Evolutionary conservation across 2,113 vertebrate genomes (phyloP), one percentile per base, ranked within the genome.

Genomic region (Ranitomeya variabilis): DNA sequence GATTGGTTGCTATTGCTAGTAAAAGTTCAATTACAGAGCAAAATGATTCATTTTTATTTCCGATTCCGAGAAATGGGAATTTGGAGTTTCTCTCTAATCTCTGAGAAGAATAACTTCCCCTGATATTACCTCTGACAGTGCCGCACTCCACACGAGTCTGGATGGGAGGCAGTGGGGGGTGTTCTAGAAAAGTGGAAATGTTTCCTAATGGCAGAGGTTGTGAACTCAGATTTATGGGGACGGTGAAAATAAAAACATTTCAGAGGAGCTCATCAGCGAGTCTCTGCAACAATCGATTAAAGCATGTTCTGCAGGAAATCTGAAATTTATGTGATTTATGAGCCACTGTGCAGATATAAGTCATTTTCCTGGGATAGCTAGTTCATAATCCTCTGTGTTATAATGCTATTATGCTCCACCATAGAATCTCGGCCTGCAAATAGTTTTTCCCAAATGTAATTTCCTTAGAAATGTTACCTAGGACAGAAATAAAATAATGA

Each of bases 141-240:
- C 71, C 13, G 69, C 16, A 13, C 69, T 83, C 26, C n/a, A 15
- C 10, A 18, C 10, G 71, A 62, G 26, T 15, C 81, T 54, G 51
- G 66, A 71, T 31, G 78, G n/a, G 57, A 76, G 69, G 55, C n/a
- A 23, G 37, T n/a, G 31, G 79, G 37, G 45, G 55, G 45, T 19
- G 11, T 23, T 78, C 55, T 55, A 37, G 10, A 37, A 51, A 78
- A 86, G 31, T 78, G 57, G 57, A 80, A 87, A 74, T 88, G 80
- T 88, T 77, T 51, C 51, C 64, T 67, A 84, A 83, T 66, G 55
- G 69, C 80, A 84, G 71, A 84, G 87, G 80, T 78, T 88, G 87
- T 88, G 87, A 88, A 88, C 87, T 83, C 59, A 83, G 37, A 83
- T 77, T 88, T 88, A 83, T 88, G 87, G 55, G 78, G 80, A 84